Percentiles rank a stretch among this genome's conserved stretches.
Conservation (phyloP, 2,113 vertebrate species). For the Herpetotheres cachinnans region DNA sequence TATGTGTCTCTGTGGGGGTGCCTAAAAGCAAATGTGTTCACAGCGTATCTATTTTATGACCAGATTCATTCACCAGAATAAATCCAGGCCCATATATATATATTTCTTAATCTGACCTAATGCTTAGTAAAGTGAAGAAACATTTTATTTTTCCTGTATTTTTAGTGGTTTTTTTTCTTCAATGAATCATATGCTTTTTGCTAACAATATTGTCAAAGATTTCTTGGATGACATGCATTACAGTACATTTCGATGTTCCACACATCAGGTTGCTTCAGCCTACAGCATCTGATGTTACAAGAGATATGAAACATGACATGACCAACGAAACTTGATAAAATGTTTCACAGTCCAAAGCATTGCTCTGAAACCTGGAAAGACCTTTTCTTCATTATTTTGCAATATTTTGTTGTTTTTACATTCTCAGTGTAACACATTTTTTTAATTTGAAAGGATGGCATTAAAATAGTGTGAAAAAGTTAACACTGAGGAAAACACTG, state of each 20-base stretch:
- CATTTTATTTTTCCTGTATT: not conserved
- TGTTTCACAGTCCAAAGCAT: not conserved
- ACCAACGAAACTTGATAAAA: not conserved
- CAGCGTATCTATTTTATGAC: not conserved
- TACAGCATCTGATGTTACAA: not conserved
- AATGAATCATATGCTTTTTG: not conserved
- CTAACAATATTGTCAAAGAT: not conserved
- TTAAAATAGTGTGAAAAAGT: not conserved
- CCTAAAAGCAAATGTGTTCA: not conserved
- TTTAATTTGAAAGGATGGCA: not conserved
- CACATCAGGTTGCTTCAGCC: not conserved
- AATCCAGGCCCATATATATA: not conserved
- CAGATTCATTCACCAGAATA: not conserved
- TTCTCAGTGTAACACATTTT: not conserved
- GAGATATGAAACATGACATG: not conserved
- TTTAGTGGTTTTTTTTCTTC: not conserved
- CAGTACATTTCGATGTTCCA: not conserved
- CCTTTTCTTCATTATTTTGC: not conserved
- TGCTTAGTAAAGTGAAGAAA: not conserved
- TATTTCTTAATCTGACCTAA: not conserved
- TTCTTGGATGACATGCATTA: not conserved
- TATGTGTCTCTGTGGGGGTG: not conserved
- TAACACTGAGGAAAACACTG: not conserved
- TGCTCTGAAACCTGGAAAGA: not conserved
- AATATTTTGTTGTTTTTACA: not conserved